Conservation (phyloP, 2,888 invertebrate genomes). For the Heliconius erato region DNA sequence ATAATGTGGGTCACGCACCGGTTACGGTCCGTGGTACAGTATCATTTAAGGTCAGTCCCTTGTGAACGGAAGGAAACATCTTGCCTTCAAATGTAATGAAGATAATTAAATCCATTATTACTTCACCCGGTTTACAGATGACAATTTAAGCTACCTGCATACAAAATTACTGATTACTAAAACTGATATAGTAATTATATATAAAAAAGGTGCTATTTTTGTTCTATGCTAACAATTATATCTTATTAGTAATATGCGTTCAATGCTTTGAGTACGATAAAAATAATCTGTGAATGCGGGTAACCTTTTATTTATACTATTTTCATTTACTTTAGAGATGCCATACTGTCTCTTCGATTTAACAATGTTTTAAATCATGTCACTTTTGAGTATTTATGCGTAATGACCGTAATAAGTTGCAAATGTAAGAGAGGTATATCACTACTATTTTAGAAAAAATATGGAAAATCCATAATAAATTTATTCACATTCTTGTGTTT, state of each 20-base stretch:
- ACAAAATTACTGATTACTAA: slow-evolving; percentile 5
- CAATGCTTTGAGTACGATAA: slow-evolving; percentile 24
- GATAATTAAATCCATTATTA: slow-evolving; percentile 45
- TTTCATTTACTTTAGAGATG: slow-evolving; percentile 31
- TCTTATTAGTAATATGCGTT: not conserved
- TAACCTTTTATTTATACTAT: slow-evolving; percentile 30
- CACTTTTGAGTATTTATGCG: slow-evolving; percentile 32
- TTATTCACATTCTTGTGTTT: not conserved
- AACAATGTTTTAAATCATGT: slow-evolving; percentile 46
- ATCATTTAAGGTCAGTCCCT: slow-evolving; percentile 47
- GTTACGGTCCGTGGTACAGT: slow-evolving; percentile 19
- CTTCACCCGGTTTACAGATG: slow-evolving; percentile 32
- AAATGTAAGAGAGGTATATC: not conserved
- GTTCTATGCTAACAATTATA: not conserved
- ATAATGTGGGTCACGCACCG: slow-evolving; percentile 22
- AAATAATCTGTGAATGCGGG: slow-evolving; percentile 56
- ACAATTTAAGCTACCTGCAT: slow-evolving; percentile 20
- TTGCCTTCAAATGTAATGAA: slow-evolving; percentile 49
- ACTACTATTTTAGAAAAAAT: not conserved
- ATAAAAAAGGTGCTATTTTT: not conserved
- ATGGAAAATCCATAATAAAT: not conserved
- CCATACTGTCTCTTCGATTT: slow-evolving; percentile 27
- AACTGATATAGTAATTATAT: slow-evolving; percentile 3
- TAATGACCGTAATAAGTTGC: slow-evolving; percentile 6
- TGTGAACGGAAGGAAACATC: slow-evolving; percentile 41